A percentile compares a stretch with the other conserved stretches of the same genome.
Conservation (phyloP, 2,888 invertebrate species). For the Chymomyza fuscimana region DNA sequence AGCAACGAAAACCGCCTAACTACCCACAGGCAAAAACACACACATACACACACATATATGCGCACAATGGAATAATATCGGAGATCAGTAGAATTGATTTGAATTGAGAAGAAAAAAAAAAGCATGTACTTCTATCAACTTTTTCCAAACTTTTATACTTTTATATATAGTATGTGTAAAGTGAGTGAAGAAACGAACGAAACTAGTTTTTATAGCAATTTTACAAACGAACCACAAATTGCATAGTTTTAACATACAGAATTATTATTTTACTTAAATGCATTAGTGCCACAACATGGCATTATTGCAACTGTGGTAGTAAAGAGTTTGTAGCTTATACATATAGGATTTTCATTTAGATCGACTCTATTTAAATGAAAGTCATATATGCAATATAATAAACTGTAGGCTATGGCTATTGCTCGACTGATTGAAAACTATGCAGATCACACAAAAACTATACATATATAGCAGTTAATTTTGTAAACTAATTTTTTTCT, state of each 20-base stretch:
- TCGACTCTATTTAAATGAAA: constrained; percentile 40
- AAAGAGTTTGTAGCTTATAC: constrained; percentile 26
- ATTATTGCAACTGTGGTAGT: constrained; percentile 50
- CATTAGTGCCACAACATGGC: constrained; percentile 37
- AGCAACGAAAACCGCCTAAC: constrained; percentile 72
- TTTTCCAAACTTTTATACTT: constrained; percentile 71
- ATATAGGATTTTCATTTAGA: constrained; percentile 57
- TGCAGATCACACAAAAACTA: constrained; percentile 25
- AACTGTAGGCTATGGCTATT: constrained; percentile 65
- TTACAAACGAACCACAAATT: constrained; percentile 65
- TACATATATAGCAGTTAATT: constrained; percentile 49
- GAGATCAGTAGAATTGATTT: constrained; percentile 41
- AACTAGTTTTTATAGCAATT: constrained; percentile 76
- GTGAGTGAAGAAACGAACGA: constrained; percentile 63
- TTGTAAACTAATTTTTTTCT: constrained; percentile 62
- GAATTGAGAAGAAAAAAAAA: constrained; percentile 42
- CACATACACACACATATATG: constrained; percentile 37
- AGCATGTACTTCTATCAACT: constrained; percentile 59
- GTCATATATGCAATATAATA: constrained; percentile 43
- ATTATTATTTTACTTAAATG: constrained; percentile 54
- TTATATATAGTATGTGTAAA: constrained; percentile 67
- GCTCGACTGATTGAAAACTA: constrained; percentile 79
- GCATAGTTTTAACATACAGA: constrained; percentile 68
- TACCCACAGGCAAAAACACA: constrained; percentile 35
- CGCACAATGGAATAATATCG: constrained; percentile 26